These are phyloP conservation scores for Julus scanicus DNA, from an alignment of 2,888 invertebrate species.

Conservation along the genomic window DNA sequence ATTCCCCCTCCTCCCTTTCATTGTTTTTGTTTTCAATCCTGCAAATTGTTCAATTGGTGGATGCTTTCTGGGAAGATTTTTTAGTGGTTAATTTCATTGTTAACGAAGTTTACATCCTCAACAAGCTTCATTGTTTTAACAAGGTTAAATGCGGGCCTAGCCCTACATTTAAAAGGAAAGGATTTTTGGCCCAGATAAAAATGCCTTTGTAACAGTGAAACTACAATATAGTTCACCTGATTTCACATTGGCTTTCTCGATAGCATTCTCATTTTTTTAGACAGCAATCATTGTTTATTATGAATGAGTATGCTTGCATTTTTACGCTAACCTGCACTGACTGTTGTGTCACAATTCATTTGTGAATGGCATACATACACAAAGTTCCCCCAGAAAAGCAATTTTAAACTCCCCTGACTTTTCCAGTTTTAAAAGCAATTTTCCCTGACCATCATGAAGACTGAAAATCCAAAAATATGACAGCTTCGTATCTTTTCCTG, in stretches of 20 bases:
- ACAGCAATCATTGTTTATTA: not conserved
- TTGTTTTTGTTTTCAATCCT: conserved; percentile 27
- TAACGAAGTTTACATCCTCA: not conserved
- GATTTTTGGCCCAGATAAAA: conserved; percentile 6
- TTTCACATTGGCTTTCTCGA: not conserved
- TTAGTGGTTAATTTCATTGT: not conserved
- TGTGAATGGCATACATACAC: no score
- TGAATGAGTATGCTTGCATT: not conserved
- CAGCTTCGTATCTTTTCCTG: no score
- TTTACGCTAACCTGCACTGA: not conserved
- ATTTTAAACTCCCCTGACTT: no score
- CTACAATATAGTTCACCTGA: not conserved
- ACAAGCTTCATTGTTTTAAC: not conserved
- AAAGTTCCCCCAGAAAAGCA: no score
- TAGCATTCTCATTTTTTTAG: not conserved
- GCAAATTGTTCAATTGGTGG: not conserved
- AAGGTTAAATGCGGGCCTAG: conserved; percentile 17
- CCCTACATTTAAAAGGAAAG: conserved; percentile 8
- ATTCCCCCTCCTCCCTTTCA: not conserved
- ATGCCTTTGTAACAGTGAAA: not conserved
- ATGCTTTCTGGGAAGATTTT: not conserved
- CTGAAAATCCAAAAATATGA: no score
- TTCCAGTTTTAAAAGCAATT: no score
- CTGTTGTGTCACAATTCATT: no score
- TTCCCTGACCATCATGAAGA: no score